Evolutionary conservation across 1,140 invertebrate species (phyloP), one percentile per base, ranked within the genome.

Genomic region (Dreissena polymorpha): DNA sequence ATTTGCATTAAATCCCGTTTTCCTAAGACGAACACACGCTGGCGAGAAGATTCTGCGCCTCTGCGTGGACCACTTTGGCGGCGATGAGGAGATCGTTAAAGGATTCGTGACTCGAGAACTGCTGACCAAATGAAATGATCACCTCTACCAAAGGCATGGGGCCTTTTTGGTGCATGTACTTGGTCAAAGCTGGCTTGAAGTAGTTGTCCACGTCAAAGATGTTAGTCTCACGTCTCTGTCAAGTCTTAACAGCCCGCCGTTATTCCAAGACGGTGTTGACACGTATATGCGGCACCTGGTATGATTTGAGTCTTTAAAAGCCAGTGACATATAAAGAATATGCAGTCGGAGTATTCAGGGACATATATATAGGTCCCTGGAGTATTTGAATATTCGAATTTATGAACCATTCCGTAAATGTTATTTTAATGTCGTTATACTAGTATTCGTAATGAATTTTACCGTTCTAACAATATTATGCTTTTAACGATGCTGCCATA

Each of bases 181-280:
- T n/a, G 12, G 83, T 21, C 18, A 87, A 49, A 27, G 76, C 84
- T 3, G 83, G 82, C 18, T 77, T 53, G 73, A 88, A 88, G 39
- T 65, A 71, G 21, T 84, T 53, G n/a, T n/a, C n/a, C 51, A 68
- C 83, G 51, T 87, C 82, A 71, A 88, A 88, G 68, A 88, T 85
- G 27, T 57, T 50, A 7, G 73, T 83, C 27, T 70, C 64, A 64
- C 51, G 63, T 85, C 78, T 39, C 84, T 53, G 21, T 72, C 25
- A n/a, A 85, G 53, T 67, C 77, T 82, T 0, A 64, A 50, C 23
- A 78, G 77, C 21, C 77, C 25, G 21, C 27, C 72, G 21, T 39
- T 51, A 10, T 53, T 55, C 14, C 29, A 25, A n/a, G 21, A 50
- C 6, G 72, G 77, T 60, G 72, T 39, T 8, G 71, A 69, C 7